These are phyloP conservation scores for Etheostoma cragini DNA, from an alignment of 2,113 vertebrate genomes.

Conservation along the genomic window DNA sequence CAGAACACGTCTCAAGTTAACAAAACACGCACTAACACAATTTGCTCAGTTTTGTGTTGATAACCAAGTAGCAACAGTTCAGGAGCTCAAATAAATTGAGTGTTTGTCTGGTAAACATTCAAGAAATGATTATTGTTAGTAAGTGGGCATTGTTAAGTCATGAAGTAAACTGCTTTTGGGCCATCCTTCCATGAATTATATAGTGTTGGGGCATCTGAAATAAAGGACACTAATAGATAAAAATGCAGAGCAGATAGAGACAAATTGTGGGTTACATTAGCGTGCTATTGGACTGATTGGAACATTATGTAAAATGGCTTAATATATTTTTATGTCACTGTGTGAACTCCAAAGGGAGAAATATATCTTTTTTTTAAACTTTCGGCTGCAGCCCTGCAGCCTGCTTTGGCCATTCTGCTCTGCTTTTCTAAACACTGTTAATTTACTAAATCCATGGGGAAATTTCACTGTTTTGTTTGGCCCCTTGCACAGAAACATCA, in stretches of 20 bases:
- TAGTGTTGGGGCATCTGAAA: slow-evolving; percentile 45
- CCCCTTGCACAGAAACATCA: slow-evolving; percentile 47
- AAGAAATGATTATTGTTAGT: slow-evolving; percentile 51
- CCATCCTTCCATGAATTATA: slow-evolving; percentile 29
- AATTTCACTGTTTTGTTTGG: slow-evolving; percentile 53
- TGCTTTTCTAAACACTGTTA: slow-evolving; percentile 42
- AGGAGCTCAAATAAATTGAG: slow-evolving; percentile 28
- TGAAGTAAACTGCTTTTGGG: slow-evolving; percentile 39
- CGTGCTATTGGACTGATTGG: slow-evolving; percentile 40
- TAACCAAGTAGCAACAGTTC: slow-evolving; percentile 28
- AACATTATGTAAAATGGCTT: slow-evolving; percentile 36
- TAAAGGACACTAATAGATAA: slow-evolving; percentile 15
- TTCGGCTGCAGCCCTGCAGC: slow-evolving; percentile 19
- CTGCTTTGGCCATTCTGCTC: slow-evolving; percentile 18
- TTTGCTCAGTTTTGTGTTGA: slow-evolving; percentile 14
- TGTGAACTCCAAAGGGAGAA: slow-evolving; percentile 35
- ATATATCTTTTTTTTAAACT: slow-evolving; percentile 1
- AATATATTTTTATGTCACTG: slow-evolving; percentile 16
- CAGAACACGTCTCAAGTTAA: background rate
- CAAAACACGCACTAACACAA: slow-evolving; percentile 8
- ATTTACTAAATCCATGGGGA: slow-evolving; percentile 56
- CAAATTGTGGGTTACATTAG: slow-evolving; percentile 40
- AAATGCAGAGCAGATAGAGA: slow-evolving; percentile 42
- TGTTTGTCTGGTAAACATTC: slow-evolving; percentile 33
- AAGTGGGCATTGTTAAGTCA: slow-evolving; percentile 42